These are phyloP conservation scores for Pavo muticus DNA, from an alignment of 2,113 vertebrate species.

Conservation along the genomic window DNA sequence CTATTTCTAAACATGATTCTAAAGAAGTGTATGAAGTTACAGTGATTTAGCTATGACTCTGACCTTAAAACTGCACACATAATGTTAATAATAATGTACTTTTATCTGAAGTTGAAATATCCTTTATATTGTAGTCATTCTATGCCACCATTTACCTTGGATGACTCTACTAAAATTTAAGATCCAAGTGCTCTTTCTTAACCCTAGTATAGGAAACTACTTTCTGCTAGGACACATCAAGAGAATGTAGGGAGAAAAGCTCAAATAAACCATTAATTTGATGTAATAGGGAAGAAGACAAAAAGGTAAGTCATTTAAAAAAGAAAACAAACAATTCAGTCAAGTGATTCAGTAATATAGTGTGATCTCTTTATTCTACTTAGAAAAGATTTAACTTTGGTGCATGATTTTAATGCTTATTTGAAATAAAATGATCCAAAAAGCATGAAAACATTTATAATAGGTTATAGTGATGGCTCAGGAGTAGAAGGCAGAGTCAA, in stretches of 20 bases:
- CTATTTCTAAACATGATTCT: not conserved
- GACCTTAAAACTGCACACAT: not conserved
- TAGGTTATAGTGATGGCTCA: not conserved
- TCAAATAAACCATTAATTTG: not conserved
- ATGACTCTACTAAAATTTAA: not conserved
- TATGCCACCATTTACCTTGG: not conserved
- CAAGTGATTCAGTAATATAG: not conserved
- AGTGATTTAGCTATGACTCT: not conserved
- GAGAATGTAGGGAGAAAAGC: not conserved
- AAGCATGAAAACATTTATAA: not conserved
- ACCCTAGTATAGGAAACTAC: not conserved
- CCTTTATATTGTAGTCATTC: not conserved
- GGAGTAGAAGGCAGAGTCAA: not conserved
- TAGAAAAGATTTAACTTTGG: not conserved
- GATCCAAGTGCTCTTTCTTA: not conserved
- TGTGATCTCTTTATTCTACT: not conserved
- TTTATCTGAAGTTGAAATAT: not conserved
- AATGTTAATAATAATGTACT: not conserved
- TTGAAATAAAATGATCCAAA: conserved; percentile 1
- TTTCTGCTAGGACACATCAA: not conserved
- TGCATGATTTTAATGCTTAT: not conserved
- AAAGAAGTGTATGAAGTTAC: not conserved
- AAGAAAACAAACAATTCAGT: not conserved
- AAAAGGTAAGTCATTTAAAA: not conserved
- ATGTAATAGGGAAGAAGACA: not conserved